A percentile compares a stretch with the other conserved stretches of the same genome.
Evolutionary conservation across 2,888 invertebrate species (phyloP).

Genomic region (Hanleya hanleyi): DNA sequence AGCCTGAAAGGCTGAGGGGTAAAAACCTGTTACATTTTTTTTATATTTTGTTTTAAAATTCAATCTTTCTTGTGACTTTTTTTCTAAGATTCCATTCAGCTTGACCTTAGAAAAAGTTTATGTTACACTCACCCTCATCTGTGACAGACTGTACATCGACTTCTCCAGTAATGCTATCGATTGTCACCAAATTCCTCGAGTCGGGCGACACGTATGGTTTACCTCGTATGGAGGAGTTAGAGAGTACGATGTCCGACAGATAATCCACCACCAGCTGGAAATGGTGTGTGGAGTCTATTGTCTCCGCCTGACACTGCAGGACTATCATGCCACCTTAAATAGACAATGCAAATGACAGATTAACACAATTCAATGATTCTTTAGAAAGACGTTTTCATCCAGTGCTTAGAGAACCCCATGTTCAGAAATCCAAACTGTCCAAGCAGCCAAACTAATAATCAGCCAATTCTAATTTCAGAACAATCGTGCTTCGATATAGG

Average conservation of each 20-base stretch:
- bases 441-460: too few relatives aligned
- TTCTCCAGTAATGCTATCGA: constrained; percentile 77
- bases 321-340: constrained; percentile 81
- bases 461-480: too few relatives aligned
- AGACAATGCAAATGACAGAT: not conserved
- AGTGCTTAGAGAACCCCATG: too few relatives aligned
- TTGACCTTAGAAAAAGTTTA: too few relatives aligned
- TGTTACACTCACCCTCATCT: constrained; percentile 76
- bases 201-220: constrained; percentile 82
- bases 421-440: too few relatives aligned
- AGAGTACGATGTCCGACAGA: constrained; percentile 77
- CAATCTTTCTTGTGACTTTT: too few relatives aligned
- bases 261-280: constrained; percentile 81
- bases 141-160: constrained; percentile 80
- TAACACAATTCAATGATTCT: not conserved
- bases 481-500: too few relatives aligned
- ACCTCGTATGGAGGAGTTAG: constrained; percentile 50
- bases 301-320: constrained; percentile 80
- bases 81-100: too few relatives aligned
- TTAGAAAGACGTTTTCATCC: too few relatives aligned
- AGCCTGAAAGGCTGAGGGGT: too few relatives aligned
- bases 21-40: too few relatives aligned
- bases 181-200: constrained; percentile 81
- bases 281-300: not conserved
- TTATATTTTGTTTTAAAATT: too few relatives aligned